Evolutionary conservation across 2,888 invertebrate genomes (phyloP), one percentile per base, ranked within the genome.

Genomic region (Hydrotaea cyrtoneurina): DNA sequence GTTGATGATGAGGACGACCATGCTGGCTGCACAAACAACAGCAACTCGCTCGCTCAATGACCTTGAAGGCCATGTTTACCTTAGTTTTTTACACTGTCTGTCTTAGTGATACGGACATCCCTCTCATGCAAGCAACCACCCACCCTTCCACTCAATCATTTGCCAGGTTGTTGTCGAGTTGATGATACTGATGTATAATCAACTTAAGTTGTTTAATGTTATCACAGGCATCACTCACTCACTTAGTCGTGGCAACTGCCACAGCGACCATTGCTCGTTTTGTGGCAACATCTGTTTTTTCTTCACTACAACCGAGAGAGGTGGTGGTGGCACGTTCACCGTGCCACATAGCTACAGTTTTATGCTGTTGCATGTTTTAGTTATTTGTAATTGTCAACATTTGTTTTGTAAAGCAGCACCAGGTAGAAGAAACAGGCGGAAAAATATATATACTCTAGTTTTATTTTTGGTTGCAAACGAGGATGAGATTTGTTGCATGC

Each of bases 151-250:
- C 46, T 69, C 46, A 21, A 69, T 69, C 69, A 69, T 46, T 69
- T 69, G 23, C 69, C 39, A 21, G 15, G 43, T n/a, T 69, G 43
- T 39, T 66, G 66, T 69, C 46, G 69, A 69, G 69, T 69, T 69
- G 19, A 43, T 43, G 69, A 31, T 62, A 21, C 21, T 19, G 55
- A 46, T 46, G 75, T 50, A 74, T 77, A 83, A 77, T 76, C 80
- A 74, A 69, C 69, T 77, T 57, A 78, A 39, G 57, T 78, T 80
- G 21, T 39, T 59, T 53, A 39, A 66, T 46, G 46, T 46, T 69
- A 69, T 69, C 43, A 23, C 69, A 10, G 19, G 69, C 69, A 46
- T 69, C 69, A 46, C 39, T 69, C 69, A 69, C 23, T 46, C 46
- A 46, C 46, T 46, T 11, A 39, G 19, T 17, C 17, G 17, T n/a